phyloP scores from a whole-genome alignment of 2,888 invertebrate species.

The Pachycephus smyrnensis region DNA sequence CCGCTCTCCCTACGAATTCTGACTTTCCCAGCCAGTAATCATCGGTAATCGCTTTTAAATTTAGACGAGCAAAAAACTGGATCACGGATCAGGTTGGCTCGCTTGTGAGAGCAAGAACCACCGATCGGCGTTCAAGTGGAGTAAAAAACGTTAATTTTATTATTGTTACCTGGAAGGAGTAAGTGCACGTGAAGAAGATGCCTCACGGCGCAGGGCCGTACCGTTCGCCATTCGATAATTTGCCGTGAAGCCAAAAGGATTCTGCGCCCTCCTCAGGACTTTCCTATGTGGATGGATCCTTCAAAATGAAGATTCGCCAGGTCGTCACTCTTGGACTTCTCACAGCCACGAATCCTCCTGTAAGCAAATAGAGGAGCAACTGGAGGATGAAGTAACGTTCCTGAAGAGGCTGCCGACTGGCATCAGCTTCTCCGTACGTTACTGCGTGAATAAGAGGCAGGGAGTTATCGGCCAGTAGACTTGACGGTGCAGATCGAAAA shows the following conservation, averaged over 20 bases:
- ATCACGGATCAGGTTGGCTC: conserved; percentile 14
- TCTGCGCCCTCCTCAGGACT: neutral
- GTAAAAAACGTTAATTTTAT: conserved; percentile 22
- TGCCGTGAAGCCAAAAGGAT: neutral
- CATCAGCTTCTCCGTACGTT: neutral
- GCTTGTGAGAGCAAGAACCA: neutral
- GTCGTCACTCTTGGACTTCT: neutral
- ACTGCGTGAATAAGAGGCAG: neutral
- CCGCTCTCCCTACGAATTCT: neutral
- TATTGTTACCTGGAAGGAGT: conserved; percentile 8
- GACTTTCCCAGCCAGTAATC: conserved; percentile 4
- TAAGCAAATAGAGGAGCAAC: neutral
- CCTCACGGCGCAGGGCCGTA: conserved; percentile 5
- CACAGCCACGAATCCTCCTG: neutral
- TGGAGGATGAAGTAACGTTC: neutral
- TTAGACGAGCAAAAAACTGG: conserved; percentile 23
- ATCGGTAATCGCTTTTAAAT: conserved; percentile 8
- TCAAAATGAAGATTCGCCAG: neutral
- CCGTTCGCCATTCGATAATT: neutral
- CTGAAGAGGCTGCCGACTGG: neutral
- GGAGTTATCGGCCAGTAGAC: neutral
- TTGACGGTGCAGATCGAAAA: conserved; percentile 21
- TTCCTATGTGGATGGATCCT: neutral
- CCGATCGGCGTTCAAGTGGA: conserved; percentile 25
- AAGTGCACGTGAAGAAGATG: conserved; percentile 9